These are phyloP conservation scores for Lymantria monacha DNA, from an alignment of 2,888 invertebrate species.

Conservation along the genomic window DNA sequence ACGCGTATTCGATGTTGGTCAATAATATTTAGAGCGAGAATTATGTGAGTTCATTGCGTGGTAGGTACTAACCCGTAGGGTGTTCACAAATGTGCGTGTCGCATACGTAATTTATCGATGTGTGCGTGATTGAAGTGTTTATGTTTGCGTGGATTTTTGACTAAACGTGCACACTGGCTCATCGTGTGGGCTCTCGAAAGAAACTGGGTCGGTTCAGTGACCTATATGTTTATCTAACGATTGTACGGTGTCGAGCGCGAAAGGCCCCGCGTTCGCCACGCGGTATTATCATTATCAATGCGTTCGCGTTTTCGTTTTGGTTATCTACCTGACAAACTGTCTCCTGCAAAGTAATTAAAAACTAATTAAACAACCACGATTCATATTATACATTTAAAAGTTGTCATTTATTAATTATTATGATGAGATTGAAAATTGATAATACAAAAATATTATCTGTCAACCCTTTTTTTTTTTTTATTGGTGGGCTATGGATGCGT, in stretches of 20 bases:
- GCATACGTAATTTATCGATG: slow-evolving; percentile 20
- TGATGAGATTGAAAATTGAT: no score
- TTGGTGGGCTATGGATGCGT: no score
- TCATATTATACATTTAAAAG: slow-evolving; percentile 5
- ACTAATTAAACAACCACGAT: slow-evolving; percentile 34
- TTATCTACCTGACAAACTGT: slow-evolving; percentile 76
- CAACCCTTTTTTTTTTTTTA: no score
- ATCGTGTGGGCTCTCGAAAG: slow-evolving; percentile 50
- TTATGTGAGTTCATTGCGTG: slow-evolving; percentile 35
- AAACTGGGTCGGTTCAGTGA: slow-evolving; percentile 81
- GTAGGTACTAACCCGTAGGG: slow-evolving; percentile 26
- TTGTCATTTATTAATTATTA: no score
- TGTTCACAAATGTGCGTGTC: slow-evolving; percentile 25
- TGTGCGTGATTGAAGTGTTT: slow-evolving; percentile 48
- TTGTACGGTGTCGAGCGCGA: slow-evolving; percentile 63
- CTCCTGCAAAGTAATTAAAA: slow-evolving; percentile 45
- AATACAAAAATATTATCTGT: no score
- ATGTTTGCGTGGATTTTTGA: slow-evolving; percentile 58
- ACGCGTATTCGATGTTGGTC: slow-evolving; percentile 26
- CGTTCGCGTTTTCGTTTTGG: slow-evolving; percentile 73
- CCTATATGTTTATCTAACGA: slow-evolving; percentile 81
- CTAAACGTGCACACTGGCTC: slow-evolving; percentile 57
- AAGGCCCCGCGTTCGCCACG: slow-evolving; percentile 40
- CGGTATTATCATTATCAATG: slow-evolving; percentile 61
- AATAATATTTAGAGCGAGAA: slow-evolving; percentile 37